phyloP scores from a whole-genome alignment of 2,888 invertebrate species.

The Xestia rhomboidea region DNA sequence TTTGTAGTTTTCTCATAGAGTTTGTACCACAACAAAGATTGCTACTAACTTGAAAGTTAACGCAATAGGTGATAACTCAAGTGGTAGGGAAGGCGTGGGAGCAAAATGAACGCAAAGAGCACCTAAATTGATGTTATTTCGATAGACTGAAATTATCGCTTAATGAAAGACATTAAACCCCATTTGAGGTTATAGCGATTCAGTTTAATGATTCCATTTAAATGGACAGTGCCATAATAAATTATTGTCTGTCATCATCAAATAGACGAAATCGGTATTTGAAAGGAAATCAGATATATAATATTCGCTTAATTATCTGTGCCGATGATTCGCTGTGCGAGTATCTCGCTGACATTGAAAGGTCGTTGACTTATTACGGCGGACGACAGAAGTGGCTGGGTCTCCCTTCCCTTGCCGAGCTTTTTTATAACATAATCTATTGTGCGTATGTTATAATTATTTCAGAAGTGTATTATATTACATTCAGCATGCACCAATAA shows the following conservation, averaged over 20 bases:
- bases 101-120: slow-evolving; percentile 67
- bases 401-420: slow-evolving; percentile 78
- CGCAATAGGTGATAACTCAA: slow-evolving; percentile 28
- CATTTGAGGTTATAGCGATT: slow-evolving; percentile 72
- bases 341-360: slow-evolving; percentile 87
- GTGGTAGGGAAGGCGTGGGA: slow-evolving; percentile 68
- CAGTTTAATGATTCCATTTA: slow-evolving; percentile 71
- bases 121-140: slow-evolving; percentile 71
- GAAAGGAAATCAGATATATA: slow-evolving; percentile 75
- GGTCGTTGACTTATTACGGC: slow-evolving; percentile 85
- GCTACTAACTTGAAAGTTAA: slow-evolving; percentile 2
- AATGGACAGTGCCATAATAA: slow-evolving; percentile 70
- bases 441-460: slow-evolving; percentile 48
- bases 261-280: slow-evolving; percentile 71
- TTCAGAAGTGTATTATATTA: slow-evolving; percentile 49
- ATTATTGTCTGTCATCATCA: slow-evolving; percentile 73
- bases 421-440: slow-evolving; percentile 68
- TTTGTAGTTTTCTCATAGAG: not conserved
- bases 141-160: slow-evolving; percentile 69
- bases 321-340: slow-evolving; percentile 79
- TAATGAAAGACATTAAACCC: slow-evolving; percentile 74
- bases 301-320: slow-evolving; percentile 78
- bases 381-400: slow-evolving; percentile 77
- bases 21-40: not conserved
- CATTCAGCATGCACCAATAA: slow-evolving; percentile 31